phyloP scores from a whole-genome alignment of 2,797 vertebrate genomes.

The Microctenopoma steveboyesi region DNA sequence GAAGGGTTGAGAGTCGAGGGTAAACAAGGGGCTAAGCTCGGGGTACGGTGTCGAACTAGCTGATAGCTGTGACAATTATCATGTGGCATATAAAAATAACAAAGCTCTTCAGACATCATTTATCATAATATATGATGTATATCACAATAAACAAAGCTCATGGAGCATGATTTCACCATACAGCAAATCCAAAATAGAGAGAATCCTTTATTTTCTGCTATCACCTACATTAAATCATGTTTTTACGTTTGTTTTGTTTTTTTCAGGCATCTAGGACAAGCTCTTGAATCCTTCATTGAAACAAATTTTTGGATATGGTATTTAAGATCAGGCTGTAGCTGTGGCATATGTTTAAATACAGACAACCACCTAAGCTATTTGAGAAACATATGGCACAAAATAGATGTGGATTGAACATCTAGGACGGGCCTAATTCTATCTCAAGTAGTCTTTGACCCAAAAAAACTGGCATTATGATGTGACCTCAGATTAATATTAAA shows the following conservation, averaged over 20 bases:
- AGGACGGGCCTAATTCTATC: conserved; percentile 75
- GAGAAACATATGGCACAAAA: conserved; percentile 69
- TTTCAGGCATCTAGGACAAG: conserved; percentile 21
- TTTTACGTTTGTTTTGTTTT: not conserved
- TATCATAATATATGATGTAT: conserved; percentile 20
- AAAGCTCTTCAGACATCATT: conserved; percentile 54
- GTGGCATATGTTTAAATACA: conserved; percentile 39
- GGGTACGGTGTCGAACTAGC: conserved; percentile 39
- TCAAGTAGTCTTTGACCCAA: conserved; percentile 74
- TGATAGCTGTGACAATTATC: conserved; percentile 74
- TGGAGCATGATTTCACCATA: not conserved
- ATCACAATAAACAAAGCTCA: conserved; percentile 16
- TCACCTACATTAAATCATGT: conserved; percentile 14
- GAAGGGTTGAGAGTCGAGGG: conserved; percentile 71
- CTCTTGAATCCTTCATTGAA: conserved; percentile 45
- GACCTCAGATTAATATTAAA: conserved; percentile 78
- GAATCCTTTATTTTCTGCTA: conserved; percentile 8
- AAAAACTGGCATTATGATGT: conserved; percentile 75
- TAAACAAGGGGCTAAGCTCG: conserved; percentile 67
- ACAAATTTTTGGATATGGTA: conserved; percentile 26
- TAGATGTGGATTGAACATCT: conserved; percentile 72
- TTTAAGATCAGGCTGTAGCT: conserved; percentile 45
- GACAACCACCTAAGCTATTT: conserved; percentile 60
- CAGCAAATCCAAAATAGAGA: conserved; percentile 26
- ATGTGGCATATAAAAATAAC: conserved; percentile 53